Percentiles rank a stretch among this genome's conserved stretches.
Conservation (phyloP, 2,888 invertebrate species). For the Augochlorella aurata region DNA sequence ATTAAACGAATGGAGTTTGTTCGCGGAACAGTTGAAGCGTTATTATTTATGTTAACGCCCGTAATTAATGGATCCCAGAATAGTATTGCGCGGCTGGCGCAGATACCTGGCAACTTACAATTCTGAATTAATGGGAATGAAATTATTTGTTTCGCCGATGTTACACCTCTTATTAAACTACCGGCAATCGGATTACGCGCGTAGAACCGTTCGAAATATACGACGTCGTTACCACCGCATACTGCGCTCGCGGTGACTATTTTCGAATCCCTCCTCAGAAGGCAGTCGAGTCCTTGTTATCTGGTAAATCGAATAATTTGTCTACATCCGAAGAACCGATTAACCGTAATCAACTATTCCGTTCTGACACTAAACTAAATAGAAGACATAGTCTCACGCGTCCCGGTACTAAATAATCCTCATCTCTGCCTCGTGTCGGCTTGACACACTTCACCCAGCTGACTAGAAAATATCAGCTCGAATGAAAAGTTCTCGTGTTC, state of each 20-base stretch:
- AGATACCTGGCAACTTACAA: slow-evolving; percentile 1
- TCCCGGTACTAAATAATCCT: slow-evolving; percentile 25
- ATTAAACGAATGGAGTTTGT: slow-evolving; percentile 24
- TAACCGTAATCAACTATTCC: slow-evolving; percentile 33
- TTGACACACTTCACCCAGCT: not conserved
- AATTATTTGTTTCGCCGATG: slow-evolving; percentile 32
- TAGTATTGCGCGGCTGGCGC: not conserved
- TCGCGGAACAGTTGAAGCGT: slow-evolving; percentile 19
- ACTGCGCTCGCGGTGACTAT: not conserved
- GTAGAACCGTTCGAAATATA: not conserved
- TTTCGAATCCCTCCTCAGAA: not conserved
- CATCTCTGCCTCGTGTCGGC: not conserved
- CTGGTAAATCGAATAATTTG: slow-evolving; percentile 28
- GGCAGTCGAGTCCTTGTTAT: not conserved
- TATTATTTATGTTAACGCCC: slow-evolving; percentile 29
- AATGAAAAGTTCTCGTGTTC: no score
- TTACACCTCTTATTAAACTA: slow-evolving; percentile 20
- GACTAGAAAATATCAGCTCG: not conserved
- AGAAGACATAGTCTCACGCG: slow-evolving; percentile 1
- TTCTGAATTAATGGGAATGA: slow-evolving; percentile 31
- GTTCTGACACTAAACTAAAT: slow-evolving; percentile 23
- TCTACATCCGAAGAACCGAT: slow-evolving; percentile 25
- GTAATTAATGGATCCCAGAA: not conserved
- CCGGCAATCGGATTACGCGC: not conserved
- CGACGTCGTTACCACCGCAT: not conserved